Evolutionary conservation across 2,888 invertebrate species (phyloP).

Genomic region (Margaritifera margaritifera): DNA sequence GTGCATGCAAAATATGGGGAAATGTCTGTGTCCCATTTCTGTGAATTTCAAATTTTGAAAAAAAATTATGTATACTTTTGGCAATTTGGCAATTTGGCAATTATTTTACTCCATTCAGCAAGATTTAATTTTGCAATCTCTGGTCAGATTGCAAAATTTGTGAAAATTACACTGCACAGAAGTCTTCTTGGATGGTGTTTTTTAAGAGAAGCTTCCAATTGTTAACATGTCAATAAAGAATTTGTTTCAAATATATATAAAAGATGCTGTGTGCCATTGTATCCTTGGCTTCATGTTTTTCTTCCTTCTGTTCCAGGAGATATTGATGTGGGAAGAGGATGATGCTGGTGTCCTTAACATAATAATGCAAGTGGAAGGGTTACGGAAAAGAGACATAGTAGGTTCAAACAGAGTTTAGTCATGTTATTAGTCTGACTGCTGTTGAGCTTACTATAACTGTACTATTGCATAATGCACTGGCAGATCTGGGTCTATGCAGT

Average conservation of each 20-base stretch:
- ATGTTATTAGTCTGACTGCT: not conserved
- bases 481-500: too few species aligned
- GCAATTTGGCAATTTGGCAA: too few species aligned
- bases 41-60: too few species aligned
- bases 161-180: too few species aligned
- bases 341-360: slow-evolving; percentile 60
- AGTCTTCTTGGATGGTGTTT: too few species aligned
- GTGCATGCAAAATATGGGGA: too few species aligned
- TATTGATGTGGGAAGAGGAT: slow-evolving; percentile 78
- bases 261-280: not conserved
- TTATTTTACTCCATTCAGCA: too few species aligned
- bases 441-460: not conserved
- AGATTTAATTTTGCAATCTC: too few species aligned
- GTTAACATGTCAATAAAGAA: not conserved
- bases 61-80: too few species aligned
- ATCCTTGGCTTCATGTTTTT: not conserved
- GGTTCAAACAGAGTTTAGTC: slow-evolving; percentile 4
- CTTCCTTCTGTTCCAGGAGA: slow-evolving; percentile 56
- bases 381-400: slow-evolving; percentile 49
- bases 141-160: too few species aligned
- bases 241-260: not conserved
- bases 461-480: not conserved
- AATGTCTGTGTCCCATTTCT: too few species aligned
- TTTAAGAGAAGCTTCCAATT: slow-evolving; percentile 2
- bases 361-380: slow-evolving; percentile 53